Conservation (phyloP, 2,888 invertebrate species). For the Steromphala cineraria region DNA sequence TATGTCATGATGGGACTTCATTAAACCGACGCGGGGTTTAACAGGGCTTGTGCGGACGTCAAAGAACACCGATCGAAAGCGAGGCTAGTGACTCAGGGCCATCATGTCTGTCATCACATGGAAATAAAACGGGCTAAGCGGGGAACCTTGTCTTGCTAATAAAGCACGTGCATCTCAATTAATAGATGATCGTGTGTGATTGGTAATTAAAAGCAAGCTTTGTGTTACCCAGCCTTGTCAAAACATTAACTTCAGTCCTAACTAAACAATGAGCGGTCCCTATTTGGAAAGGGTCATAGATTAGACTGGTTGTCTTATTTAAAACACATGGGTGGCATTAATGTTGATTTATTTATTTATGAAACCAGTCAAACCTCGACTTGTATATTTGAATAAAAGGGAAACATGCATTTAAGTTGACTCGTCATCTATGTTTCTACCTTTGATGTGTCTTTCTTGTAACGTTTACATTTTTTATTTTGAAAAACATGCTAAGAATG, state of each 20-base stretch:
- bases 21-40: not conserved
- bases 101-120: not conserved
- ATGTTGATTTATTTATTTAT: too few species aligned
- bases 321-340: too few species aligned
- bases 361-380: too few species aligned
- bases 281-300: too few species aligned
- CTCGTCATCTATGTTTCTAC: too few species aligned
- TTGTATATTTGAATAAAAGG: too few species aligned
- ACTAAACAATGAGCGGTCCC: not conserved
- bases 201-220: constrained; percentile 5
- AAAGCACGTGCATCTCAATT: not conserved
- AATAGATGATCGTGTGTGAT: constrained; percentile 2
- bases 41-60: not conserved
- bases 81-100: not conserved
- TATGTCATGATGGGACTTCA: not conserved
- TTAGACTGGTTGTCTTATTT: too few species aligned
- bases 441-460: too few species aligned
- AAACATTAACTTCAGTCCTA: not conserved
- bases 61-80: not conserved
- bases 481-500: too few species aligned
- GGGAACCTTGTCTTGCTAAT: not conserved
- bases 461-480: too few species aligned
- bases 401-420: too few species aligned
- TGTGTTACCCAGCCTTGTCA: not conserved
- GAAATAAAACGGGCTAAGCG: not conserved